phyloP scores from a whole-genome alignment of 2,888 invertebrate genomes.

The Trachelus iudaicus region DNA sequence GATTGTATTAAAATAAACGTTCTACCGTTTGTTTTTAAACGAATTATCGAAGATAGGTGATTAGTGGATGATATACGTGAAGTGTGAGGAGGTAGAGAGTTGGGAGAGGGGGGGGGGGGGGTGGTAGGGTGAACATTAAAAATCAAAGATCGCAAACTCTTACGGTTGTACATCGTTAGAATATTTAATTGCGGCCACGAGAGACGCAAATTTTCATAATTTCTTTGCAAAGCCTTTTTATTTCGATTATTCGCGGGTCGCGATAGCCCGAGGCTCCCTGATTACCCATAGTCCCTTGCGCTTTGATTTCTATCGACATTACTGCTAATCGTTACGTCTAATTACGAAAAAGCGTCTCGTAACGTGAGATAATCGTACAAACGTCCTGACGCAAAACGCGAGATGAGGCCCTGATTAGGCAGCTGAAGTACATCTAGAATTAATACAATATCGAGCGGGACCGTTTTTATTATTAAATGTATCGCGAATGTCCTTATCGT shows the following conservation, averaged over 20 bases:
- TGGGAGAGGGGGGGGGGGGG: too few relatives aligned
- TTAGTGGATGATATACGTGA: neutral
- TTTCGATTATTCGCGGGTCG: neutral
- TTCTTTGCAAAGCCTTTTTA: neutral
- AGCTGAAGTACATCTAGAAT: conserved; percentile 17
- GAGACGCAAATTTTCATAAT: neutral
- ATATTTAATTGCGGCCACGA: neutral
- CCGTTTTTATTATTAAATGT: neutral
- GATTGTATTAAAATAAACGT: neutral
- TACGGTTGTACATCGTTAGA: conserved; percentile 53
- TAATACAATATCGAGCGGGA: neutral
- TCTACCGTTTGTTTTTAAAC: neutral
- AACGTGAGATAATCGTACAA: neutral
- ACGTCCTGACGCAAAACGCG: neutral
- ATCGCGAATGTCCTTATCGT: neutral
- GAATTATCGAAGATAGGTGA: neutral
- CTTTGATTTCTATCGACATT: neutral
- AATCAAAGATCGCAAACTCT: conserved; percentile 49
- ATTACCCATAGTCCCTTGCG: neutral
- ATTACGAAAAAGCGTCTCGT: neutral
- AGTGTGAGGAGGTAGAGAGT: too few relatives aligned
- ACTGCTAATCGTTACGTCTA: neutral
- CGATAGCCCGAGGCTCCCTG: neutral
- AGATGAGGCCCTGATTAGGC: conserved; percentile 25
- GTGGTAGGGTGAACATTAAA: neutral